phyloP scores from a whole-genome alignment of 2,888 invertebrate genomes.

The Oscheius sp. region DNA sequence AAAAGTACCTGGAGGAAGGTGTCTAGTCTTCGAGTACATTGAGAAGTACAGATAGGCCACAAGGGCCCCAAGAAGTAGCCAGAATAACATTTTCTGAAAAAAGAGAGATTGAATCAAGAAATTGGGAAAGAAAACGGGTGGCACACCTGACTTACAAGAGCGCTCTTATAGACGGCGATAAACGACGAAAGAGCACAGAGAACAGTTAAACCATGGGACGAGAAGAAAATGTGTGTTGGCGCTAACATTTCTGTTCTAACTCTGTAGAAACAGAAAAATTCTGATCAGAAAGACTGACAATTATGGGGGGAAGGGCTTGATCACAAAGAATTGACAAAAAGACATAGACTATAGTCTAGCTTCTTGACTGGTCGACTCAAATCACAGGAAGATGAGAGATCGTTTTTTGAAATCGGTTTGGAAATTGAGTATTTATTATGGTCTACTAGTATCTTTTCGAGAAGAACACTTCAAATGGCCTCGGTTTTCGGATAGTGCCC shows the following conservation, averaged over 20 bases:
- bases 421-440: not conserved
- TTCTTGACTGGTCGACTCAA: no score
- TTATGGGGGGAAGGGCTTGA: no score
- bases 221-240: no score
- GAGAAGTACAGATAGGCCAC: not conserved
- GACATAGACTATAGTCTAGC: no score
- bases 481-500: not conserved
- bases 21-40: not conserved
- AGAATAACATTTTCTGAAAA: not conserved
- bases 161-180: no score
- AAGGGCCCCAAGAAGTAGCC: not conserved
- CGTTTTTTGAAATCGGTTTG: not conserved
- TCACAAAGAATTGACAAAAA: no score
- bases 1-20: no score
- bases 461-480: not conserved
- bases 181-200: no score
- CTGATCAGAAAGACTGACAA: no score
- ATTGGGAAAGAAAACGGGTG: not conserved
- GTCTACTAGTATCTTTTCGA: slow-evolving; percentile 2
- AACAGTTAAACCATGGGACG: no score
- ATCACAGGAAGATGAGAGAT: not conserved
- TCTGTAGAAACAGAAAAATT: no score
- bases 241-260: no score
- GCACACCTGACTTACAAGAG: not conserved
- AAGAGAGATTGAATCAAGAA: not conserved